Percentiles rank a stretch among this genome's conserved stretches.
These are phyloP conservation scores for Megaleporinus macrocephalus DNA, from an alignment of 2,113 vertebrate genomes.

Conservation along the genomic window DNA sequence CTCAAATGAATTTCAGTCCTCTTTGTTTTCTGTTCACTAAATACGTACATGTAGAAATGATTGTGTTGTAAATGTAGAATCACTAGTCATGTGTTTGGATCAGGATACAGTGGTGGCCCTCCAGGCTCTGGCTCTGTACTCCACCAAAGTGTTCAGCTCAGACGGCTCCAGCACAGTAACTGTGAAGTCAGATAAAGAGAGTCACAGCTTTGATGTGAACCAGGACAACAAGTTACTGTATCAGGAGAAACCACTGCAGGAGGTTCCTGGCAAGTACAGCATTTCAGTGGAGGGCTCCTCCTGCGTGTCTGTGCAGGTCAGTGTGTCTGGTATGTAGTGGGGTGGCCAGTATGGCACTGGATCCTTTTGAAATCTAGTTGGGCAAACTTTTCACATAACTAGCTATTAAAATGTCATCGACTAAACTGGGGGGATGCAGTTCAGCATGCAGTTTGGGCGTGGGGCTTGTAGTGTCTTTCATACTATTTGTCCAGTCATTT, in stretches of 20 bases:
- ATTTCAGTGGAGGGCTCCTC: constrained; percentile 65
- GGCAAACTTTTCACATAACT: too few relatives aligned
- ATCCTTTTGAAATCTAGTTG: too few relatives aligned
- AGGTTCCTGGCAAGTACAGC: constrained; percentile 72
- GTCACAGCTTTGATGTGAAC: constrained; percentile 75
- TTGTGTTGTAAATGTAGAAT: constrained; percentile 27
- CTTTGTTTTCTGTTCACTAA: background rate
- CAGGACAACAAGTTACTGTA: constrained; percentile 82
- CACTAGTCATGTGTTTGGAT: background rate
- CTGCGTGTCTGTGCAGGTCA: constrained; percentile 80
- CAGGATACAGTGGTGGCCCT: constrained; percentile 68
- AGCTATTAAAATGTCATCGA: too few relatives aligned
- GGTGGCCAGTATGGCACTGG: too few relatives aligned
- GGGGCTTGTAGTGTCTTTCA: too few relatives aligned
- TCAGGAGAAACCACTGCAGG: constrained; percentile 73
- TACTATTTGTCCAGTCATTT: too few relatives aligned
- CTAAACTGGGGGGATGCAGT: too few relatives aligned
- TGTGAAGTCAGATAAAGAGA: constrained; percentile 51
- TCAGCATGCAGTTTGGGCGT: too few relatives aligned
- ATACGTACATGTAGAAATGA: too few relatives aligned
- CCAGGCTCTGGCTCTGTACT: constrained; percentile 51
- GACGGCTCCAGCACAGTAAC: constrained; percentile 48
- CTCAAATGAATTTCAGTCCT: background rate
- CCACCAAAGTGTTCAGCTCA: constrained; percentile 50
- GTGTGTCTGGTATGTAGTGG: constrained; percentile 13